A percentile compares a stretch with the other conserved stretches of the same genome.
Evolutionary conservation across 2,888 invertebrate species (phyloP).

Genomic region (Ischnura elegans): DNA sequence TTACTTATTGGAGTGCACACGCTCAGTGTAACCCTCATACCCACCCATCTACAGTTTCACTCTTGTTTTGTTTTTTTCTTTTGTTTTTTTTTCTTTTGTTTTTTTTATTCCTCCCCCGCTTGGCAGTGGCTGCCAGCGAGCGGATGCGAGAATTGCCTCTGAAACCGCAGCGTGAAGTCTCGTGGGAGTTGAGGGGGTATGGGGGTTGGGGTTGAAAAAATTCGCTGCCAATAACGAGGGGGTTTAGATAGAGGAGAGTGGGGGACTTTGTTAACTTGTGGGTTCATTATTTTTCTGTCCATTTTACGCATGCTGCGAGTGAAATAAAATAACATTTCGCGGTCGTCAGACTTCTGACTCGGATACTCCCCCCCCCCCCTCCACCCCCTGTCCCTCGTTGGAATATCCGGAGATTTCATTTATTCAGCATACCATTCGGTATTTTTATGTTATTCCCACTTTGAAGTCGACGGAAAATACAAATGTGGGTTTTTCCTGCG

Average conservation of each 20-base stretch:
- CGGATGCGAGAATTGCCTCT: not conserved
- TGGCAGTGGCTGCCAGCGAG: not conserved
- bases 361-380: not conserved
- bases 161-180: not conserved
- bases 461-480: no score
- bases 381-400: not conserved
- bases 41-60: not conserved
- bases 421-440: no score
- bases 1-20: not conserved
- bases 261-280: not conserved
- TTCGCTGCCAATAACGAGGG: not conserved
- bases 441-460: no score
- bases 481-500: no score
- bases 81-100: not conserved
- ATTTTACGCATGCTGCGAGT: not conserved
- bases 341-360: not conserved
- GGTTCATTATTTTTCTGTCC: not conserved
- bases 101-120: not conserved
- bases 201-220: not conserved
- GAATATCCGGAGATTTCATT: not conserved
- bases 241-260: not conserved
- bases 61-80: not conserved
- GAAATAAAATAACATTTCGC: not conserved
- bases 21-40: not conserved
- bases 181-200: not conserved